Evolutionary conservation across 2,888 invertebrate genomes (phyloP).

Genomic region (Sphaeridia pumilis): DNA sequence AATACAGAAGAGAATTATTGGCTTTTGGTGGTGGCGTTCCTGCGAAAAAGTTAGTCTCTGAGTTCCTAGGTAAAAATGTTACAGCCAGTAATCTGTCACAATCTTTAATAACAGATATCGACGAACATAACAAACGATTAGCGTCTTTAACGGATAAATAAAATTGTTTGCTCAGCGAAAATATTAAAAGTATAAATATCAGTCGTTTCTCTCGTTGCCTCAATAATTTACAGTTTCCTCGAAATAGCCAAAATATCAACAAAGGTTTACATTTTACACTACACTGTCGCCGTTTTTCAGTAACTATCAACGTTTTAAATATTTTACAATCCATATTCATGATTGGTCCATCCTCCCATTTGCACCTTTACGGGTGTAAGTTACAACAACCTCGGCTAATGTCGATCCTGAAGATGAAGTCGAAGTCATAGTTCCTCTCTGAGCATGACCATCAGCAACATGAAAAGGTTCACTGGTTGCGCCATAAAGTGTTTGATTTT

Average conservation of each 20-base stretch:
- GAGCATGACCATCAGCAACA: no score
- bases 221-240: no score
- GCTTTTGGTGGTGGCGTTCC: conserved; percentile 79
- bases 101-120: conserved; percentile 51
- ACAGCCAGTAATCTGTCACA: conserved; percentile 64
- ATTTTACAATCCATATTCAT: background rate
- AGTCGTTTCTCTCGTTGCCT: no score
- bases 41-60: conserved; percentile 61
- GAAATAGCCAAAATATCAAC: no score
- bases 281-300: background rate
- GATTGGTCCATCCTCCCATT: no score
- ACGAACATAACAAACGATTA: conserved; percentile 32
- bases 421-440: no score
- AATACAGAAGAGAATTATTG: conserved; percentile 62
- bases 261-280: background rate
- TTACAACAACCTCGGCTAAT: conserved; percentile 10
- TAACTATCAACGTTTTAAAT: background rate
- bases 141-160: no score
- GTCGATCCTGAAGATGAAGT: conserved; percentile 10
- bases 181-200: no score
- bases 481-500: no score
- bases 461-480: no score
- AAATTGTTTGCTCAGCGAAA: no score
- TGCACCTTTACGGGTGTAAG: conserved; percentile 3
- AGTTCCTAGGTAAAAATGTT: conserved; percentile 64